A percentile compares a stretch with the other conserved stretches of the same genome.
Evolutionary conservation across 2,113 vertebrate species (phyloP).

Genomic region (Genyomyrus donnyi): DNA sequence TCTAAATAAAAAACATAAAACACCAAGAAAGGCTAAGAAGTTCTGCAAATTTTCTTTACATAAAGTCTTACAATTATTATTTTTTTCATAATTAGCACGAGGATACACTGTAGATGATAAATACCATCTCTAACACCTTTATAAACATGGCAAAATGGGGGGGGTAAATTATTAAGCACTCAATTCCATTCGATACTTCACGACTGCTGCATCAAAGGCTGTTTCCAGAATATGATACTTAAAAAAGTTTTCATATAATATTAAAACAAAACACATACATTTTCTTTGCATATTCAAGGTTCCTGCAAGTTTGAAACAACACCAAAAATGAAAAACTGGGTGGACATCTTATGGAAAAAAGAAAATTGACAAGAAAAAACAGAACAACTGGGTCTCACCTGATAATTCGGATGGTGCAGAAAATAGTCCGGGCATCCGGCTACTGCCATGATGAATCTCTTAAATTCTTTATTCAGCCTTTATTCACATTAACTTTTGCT

Average conservation of each 20-base stretch:
- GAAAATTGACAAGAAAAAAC: neutral
- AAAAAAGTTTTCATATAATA: neutral
- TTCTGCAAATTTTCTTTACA: neutral
- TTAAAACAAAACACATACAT: neutral
- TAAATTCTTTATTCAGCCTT: constrained; percentile 38
- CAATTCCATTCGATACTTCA: neutral
- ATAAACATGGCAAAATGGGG: neutral
- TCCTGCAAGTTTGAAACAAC: neutral
- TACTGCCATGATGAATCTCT: constrained; percentile 69
- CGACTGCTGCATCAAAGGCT: neutral
- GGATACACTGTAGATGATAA: neutral
- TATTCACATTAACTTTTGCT: constrained; percentile 47
- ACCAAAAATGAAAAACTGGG: neutral
- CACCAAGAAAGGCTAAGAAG: neutral
- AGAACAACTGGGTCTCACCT: constrained; percentile 46
- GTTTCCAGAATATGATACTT: neutral
- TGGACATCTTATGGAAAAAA: neutral
- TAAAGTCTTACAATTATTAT: neutral
- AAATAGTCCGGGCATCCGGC: constrained; percentile 83
- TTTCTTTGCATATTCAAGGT: neutral
- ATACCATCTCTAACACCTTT: neutral
- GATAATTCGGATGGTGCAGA: constrained; percentile 73
- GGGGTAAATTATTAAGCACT: neutral
- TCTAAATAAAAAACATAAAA: neutral
- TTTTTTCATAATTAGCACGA: neutral